Conservation (phyloP, 2,113 vertebrate species). For the Isurus oxyrinchus region DNA sequence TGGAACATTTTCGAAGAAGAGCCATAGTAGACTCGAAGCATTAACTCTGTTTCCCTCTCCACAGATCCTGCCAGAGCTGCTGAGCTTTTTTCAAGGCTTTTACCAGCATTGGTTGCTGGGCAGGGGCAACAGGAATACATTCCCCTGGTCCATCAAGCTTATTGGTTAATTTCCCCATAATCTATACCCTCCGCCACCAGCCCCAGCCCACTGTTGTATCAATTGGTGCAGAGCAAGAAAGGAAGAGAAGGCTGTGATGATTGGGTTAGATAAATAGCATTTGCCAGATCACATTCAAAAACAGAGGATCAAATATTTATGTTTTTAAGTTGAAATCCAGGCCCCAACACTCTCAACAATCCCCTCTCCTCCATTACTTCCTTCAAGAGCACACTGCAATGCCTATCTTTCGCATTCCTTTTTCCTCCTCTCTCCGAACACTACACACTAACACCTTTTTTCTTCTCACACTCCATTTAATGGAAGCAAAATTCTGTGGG, state of each 20-base stretch:
- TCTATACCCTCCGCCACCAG: background rate
- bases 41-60: too few relatives aligned
- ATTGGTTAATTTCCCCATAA: background rate
- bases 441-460: background rate
- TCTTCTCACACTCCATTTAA: background rate
- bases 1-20: too few relatives aligned
- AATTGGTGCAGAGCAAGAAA: background rate
- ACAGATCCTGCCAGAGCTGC: too few relatives aligned
- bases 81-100: too few relatives aligned
- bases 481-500: too few relatives aligned
- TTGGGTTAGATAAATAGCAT: background rate
- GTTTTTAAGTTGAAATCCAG: background rate
- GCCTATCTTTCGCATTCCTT: background rate
- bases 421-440: background rate
- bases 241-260: background rate
- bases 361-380: background rate
- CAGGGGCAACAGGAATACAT: too few relatives aligned
- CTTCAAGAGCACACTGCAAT: background rate
- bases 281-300: background rate
- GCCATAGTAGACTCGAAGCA: too few relatives aligned
- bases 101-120: too few relatives aligned
- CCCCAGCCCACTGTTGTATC: background rate
- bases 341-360: background rate
- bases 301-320: background rate
- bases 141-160: background rate